Evolutionary conservation across 1,140 invertebrate species (phyloP).

Genomic region (Dinothrombium tinctorium): DNA sequence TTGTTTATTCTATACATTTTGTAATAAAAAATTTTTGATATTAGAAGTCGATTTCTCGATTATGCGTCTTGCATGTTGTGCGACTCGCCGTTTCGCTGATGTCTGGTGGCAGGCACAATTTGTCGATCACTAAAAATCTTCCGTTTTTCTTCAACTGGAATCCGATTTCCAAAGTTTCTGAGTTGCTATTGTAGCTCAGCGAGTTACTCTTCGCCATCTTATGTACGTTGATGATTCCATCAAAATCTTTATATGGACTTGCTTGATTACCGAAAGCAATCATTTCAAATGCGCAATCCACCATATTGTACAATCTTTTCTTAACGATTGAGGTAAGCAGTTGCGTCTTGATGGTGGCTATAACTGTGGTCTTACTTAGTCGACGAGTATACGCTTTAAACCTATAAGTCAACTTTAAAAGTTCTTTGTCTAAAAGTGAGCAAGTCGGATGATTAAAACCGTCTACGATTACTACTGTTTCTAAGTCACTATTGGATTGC

Average conservation of each 20-base stretch:
- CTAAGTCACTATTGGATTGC: neutral
- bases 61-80: neutral
- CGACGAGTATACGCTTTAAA: neutral
- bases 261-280: neutral
- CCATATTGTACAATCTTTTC: neutral
- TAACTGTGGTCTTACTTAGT: neutral
- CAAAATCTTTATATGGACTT: constrained; percentile 1
- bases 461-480: no score
- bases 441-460: no score
- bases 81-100: constrained; percentile 1
- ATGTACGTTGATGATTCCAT: neutral
- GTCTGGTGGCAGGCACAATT: constrained; percentile 3
- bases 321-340: neutral
- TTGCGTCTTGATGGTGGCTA: neutral
- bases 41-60: constrained; percentile 4
- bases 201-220: constrained; percentile 2
- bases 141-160: constrained; percentile 4
- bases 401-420: neutral
- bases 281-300: constrained; percentile 3
- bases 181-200: neutral
- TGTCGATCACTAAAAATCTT: constrained; percentile 2
- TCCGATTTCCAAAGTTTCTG: constrained; percentile 3
- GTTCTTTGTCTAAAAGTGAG: neutral
- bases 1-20: neutral
- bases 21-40: neutral